A percentile compares a stretch with the other conserved stretches of the same genome.
Conservation (phyloP, 1,140 invertebrate genomes). For the Drosophila bocki region DNA sequence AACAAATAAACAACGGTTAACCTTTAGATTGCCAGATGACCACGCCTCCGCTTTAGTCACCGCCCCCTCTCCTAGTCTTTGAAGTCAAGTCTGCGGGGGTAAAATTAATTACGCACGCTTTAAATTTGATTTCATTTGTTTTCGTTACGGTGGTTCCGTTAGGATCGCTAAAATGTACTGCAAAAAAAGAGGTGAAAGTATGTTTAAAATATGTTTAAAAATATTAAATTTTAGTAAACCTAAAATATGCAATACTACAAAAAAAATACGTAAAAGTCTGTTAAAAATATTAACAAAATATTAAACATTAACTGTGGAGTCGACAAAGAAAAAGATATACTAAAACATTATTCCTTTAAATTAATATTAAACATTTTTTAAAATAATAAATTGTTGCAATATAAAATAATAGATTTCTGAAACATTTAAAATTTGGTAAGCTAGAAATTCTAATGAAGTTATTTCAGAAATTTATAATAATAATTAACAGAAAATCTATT, state of each 20-base stretch:
- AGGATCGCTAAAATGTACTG: neutral
- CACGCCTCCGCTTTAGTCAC: constrained; percentile 9
- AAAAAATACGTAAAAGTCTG: too few relatives aligned
- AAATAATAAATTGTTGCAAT: too few relatives aligned
- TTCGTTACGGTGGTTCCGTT: constrained; percentile 30
- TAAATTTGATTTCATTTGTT: constrained; percentile 67
- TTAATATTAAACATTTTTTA: too few relatives aligned
- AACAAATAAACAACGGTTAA: constrained; percentile 41
- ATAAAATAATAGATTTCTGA: too few relatives aligned
- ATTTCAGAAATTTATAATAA: neutral
- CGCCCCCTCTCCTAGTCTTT: constrained; percentile 8
- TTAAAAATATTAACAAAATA: neutral
- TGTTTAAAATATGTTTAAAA: neutral
- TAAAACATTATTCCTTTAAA: too few relatives aligned
- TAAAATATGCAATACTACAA: too few relatives aligned
- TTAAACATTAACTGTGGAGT: neutral
- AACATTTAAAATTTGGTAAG: too few relatives aligned
- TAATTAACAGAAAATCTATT: neutral
- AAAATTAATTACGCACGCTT: constrained; percentile 63
- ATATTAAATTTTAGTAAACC: too few relatives aligned
- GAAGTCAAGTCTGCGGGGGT: constrained; percentile 9
- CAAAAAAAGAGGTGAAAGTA: neutral
- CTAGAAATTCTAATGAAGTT: too few relatives aligned
- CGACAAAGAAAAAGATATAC: too few relatives aligned
- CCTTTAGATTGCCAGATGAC: constrained; percentile 12